These are phyloP conservation scores for Chitala chitala DNA, from an alignment of 2,113 vertebrate genomes.

Conservation along the genomic window DNA sequence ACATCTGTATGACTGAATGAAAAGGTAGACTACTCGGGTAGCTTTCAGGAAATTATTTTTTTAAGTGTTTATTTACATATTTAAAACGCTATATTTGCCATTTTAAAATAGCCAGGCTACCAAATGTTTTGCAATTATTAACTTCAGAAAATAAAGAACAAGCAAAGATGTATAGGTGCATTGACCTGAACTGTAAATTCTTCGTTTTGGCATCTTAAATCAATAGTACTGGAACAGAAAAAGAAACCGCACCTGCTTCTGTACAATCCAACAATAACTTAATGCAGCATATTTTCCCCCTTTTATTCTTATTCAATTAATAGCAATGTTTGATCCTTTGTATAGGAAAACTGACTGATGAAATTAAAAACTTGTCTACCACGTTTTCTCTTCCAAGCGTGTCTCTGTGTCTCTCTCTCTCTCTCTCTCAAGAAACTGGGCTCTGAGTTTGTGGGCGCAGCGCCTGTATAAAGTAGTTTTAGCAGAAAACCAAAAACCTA, in stretches of 20 bases:
- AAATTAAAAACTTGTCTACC: slow-evolving; percentile 46
- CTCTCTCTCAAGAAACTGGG: no score
- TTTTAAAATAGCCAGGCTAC: no score
- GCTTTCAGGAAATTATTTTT: not conserved
- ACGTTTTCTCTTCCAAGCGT: slow-evolving; percentile 29
- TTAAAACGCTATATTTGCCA: not conserved
- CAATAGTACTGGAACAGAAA: no score
- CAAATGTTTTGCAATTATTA: not conserved
- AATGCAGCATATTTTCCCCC: slow-evolving; percentile 27
- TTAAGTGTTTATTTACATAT: not conserved
- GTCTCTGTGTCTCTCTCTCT: slow-evolving; percentile 4
- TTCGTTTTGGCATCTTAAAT: not conserved
- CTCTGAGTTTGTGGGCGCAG: not conserved
- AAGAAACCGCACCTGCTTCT: no score
- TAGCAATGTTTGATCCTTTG: slow-evolving; percentile 48
- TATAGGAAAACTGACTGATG: slow-evolving; percentile 55
- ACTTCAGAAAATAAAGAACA: not conserved
- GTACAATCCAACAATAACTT: slow-evolving; percentile 12
- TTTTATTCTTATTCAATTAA: slow-evolving; percentile 41
- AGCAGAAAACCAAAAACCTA: slow-evolving; percentile 13
- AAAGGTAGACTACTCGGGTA: not conserved
- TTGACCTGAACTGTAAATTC: not conserved
- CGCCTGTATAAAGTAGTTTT: not conserved
- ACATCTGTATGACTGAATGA: not conserved
- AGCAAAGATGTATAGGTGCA: not conserved